A percentile compares a stretch with the other conserved stretches of the same genome.
Evolutionary conservation across 2,888 invertebrate genomes (phyloP).

Genomic region (Meteorus cinctellus): DNA sequence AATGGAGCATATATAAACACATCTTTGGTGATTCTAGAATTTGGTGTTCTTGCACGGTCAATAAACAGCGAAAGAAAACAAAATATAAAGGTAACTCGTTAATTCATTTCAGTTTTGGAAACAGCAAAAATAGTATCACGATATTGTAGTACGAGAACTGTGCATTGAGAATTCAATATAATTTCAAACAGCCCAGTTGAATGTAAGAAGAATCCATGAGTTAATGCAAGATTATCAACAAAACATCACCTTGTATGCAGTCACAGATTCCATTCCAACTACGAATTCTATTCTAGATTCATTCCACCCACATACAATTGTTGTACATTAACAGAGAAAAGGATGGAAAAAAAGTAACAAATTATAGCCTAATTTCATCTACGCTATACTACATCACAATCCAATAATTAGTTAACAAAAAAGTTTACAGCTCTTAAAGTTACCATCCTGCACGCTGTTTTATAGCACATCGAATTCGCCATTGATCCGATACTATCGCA

Average conservation of each 20-base stretch:
- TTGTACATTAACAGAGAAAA: constrained; percentile 22
- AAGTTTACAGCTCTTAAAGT: constrained; percentile 50
- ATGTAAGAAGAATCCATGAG: constrained; percentile 45
- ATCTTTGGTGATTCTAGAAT: constrained; percentile 68
- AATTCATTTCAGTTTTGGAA: background rate
- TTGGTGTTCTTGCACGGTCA: constrained; percentile 66
- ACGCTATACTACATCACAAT: constrained; percentile 58
- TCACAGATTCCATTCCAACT: background rate
- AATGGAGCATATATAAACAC: constrained; percentile 53
- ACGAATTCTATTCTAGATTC: constrained; percentile 26
- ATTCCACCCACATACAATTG: constrained; percentile 33
- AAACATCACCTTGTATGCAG: constrained; percentile 59
- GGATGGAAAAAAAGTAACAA: constrained; percentile 24
- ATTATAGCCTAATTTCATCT: constrained; percentile 42
- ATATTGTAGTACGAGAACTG: background rate
- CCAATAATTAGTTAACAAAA: constrained; percentile 51
- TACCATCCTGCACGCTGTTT: constrained; percentile 47
- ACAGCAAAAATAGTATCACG: constrained; percentile 6
- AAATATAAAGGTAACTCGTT: background rate
- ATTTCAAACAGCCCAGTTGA: constrained; percentile 24
- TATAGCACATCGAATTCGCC: constrained; percentile 22
- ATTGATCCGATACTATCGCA: constrained; percentile 34
- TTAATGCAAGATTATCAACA: constrained; percentile 66
- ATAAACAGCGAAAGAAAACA: constrained; percentile 23
- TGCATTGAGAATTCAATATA: background rate